A percentile compares a stretch with the other conserved stretches of the same genome.
Evolutionary conservation across 2,113 vertebrate species (phyloP).

Genomic region (Gallinago media): DNA sequence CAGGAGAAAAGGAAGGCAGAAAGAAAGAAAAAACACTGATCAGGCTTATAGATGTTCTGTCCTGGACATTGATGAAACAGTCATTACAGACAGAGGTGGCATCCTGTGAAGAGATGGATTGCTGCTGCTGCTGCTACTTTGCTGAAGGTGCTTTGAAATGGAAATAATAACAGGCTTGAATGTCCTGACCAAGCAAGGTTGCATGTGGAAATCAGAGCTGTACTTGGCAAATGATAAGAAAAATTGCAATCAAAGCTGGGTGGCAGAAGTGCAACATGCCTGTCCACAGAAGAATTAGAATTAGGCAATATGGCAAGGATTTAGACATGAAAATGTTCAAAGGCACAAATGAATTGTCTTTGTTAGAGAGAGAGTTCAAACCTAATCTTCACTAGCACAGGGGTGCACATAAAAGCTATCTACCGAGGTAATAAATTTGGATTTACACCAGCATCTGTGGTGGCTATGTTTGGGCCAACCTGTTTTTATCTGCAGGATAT

Average conservation of each 20-base stretch:
- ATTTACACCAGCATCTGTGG: background rate
- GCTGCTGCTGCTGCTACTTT: slow-evolving; percentile 44
- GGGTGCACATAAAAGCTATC: background rate
- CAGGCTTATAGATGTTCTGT: slow-evolving; percentile 54
- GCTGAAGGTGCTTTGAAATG: slow-evolving; percentile 73
- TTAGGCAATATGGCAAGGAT: background rate
- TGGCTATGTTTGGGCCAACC: background rate
- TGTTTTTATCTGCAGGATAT: background rate
- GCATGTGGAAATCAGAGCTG: slow-evolving; percentile 39
- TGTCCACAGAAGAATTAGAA: slow-evolving; percentile 12
- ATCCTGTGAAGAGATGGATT: slow-evolving; percentile 62
- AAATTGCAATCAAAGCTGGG: slow-evolving; percentile 36
- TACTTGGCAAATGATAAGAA: slow-evolving; percentile 64
- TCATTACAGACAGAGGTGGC: slow-evolving; percentile 52
- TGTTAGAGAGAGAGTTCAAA: background rate
- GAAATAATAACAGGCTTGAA: slow-evolving; percentile 69
- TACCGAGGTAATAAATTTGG: background rate
- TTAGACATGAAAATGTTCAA: slow-evolving; percentile 15
- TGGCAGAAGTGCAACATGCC: slow-evolving; percentile 9
- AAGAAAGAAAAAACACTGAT: slow-evolving; percentile 16
- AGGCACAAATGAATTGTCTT: background rate
- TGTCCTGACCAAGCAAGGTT: slow-evolving; percentile 59
- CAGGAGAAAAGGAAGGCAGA: background rate
- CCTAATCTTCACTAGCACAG: background rate
- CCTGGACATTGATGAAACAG: slow-evolving; percentile 59